Base-by-base conservation (phyloP, 2,888 invertebrate genomes). In the Conops quadrifasciatus region DNA sequence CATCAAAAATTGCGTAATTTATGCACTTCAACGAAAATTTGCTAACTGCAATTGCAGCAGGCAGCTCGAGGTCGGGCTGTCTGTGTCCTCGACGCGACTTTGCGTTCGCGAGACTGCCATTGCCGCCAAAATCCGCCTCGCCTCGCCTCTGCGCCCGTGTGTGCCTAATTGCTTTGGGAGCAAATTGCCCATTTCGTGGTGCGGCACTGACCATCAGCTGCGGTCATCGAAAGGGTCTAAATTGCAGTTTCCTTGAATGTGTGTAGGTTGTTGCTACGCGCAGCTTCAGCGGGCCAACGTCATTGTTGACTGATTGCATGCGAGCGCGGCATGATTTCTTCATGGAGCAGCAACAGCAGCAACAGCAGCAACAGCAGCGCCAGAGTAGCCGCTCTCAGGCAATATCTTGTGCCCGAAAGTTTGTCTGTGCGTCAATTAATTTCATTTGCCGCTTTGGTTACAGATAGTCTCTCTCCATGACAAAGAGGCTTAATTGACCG, bases 171-270 rank as follows among this genome's bases (percentile, higher is more conserved):
- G 60, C 68, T 68, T 60, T 62, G 68, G 30, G 60, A 49, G 62
- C 68, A 68, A 68, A 68, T 68, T 60, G 68, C 68, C 68, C 68
- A 68, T 68, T 68, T 62, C 62, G 68, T 68, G 60, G 59, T 26
- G 30, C 19, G 45, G n/a, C 43, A 24, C 26, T 16, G 67, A 30
- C 36, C 65, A 53, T 58, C 67, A 56, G 67, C 56, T 58, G 67
- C 43, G 67, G 67, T 45, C 67, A 67, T 65, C 56, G 53, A 43
- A 30, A 58, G 26, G 43, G 30, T 68, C 68, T 62, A 60, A 68
- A 62, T 59, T 62, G 68, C 68, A 68, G 60, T 68, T 68, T 68
- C 60, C 68, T 62, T 21, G 51, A 60, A 28, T 62, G 51, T 59
- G 59, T 36, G 36, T 36, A 36, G 4, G 9, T 36, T 56, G 21